Conservation (phyloP, 2,113 vertebrate genomes). For the Cepphus grylle region DNA sequence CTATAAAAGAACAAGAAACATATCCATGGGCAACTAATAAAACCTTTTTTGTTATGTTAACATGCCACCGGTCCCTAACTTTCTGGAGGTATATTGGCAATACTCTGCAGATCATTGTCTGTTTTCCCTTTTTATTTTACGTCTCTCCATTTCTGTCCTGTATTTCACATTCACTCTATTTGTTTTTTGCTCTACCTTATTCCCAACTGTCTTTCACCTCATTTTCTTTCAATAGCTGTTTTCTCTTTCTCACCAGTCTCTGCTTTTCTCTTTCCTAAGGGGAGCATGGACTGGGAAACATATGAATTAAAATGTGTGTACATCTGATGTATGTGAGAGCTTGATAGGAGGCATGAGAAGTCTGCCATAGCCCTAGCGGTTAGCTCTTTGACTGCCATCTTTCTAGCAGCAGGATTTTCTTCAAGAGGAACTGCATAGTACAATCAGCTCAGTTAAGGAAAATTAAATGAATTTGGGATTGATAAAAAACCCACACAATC, state of each 20-base stretch:
- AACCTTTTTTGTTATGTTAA: not conserved
- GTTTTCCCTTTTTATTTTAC: not conserved
- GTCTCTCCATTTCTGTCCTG: not conserved
- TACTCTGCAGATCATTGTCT: not conserved
- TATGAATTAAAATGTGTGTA: not conserved
- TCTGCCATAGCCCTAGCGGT: not conserved
- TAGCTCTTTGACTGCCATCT: not conserved
- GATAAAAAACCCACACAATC: constrained; percentile 1
- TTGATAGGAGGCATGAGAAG: not conserved
- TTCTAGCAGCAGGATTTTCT: not conserved
- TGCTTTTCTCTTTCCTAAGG: not conserved
- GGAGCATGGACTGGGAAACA: not conserved
- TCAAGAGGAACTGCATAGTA: not conserved
- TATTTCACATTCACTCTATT: not conserved
- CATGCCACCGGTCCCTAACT: not conserved
- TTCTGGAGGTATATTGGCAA: not conserved
- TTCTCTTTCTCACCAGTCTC: not conserved
- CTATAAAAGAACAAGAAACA: not conserved
- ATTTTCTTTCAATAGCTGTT: not conserved
- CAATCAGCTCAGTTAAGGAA: not conserved
- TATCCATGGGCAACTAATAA: not conserved
- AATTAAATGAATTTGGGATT: constrained; percentile 29
- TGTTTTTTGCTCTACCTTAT: not conserved
- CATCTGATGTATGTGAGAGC: not conserved
- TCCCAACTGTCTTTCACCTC: not conserved